A percentile compares a stretch with the other conserved stretches of the same genome.
phyloP scores from a whole-genome alignment of 1,140 invertebrate species.

The Eurosta solidaginis region DNA sequence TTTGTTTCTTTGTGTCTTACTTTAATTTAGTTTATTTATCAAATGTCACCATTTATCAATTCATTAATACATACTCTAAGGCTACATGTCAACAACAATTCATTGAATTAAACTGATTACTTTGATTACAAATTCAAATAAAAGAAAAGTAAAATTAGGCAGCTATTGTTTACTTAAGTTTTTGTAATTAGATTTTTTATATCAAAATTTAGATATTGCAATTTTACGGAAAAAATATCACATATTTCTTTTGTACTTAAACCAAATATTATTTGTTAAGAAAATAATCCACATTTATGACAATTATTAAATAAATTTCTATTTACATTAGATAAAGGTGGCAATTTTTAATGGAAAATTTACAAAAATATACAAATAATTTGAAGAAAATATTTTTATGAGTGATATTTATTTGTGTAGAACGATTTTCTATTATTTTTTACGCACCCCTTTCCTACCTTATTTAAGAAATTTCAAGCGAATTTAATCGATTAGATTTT shows the following conservation, averaged over 20 bases:
- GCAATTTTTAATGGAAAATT: neutral
- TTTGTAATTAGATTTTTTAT: neutral
- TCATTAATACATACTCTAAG: neutral
- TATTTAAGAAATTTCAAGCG: no score
- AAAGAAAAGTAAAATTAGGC: neutral
- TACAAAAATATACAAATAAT: no score
- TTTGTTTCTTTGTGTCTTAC: neutral
- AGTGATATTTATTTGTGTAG: no score
- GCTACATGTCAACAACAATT: neutral
- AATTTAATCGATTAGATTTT: no score
- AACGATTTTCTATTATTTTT: no score
- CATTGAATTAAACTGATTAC: neutral
- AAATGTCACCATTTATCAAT: neutral
- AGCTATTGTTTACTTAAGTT: neutral
- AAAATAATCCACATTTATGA: no score
- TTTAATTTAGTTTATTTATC: neutral
- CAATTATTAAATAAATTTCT: neutral
- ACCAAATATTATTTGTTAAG: no score
- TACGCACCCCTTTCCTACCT: no score
- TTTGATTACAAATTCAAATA: constrained; percentile 14
- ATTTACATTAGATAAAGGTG: neutral
- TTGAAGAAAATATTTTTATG: no score
- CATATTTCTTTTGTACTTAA: neutral
- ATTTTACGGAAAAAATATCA: neutral
- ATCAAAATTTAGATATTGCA: neutral